Base-by-base conservation (phyloP, 2,797 vertebrate genomes). In the Tiaroga cobitis region DNA sequence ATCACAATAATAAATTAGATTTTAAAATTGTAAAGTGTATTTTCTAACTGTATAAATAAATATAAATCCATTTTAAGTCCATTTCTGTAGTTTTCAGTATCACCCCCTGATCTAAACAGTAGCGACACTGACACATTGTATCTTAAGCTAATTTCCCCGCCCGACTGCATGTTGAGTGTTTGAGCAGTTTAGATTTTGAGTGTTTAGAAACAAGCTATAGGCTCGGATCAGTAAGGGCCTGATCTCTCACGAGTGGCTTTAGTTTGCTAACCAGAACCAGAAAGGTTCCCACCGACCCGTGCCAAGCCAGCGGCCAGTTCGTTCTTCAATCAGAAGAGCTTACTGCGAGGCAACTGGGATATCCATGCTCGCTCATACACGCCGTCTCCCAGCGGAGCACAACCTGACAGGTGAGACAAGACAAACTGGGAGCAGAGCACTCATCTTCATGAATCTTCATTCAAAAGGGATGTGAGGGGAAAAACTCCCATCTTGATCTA, bases 221-320 rank as follows among this genome's bases (percentile, higher is more conserved):
- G 46, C 76, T 80, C 19, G 19, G 37, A 81, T 83, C 75, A 89
- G 87, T 90, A 82, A 75, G 68, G 87, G 87, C 91, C 89, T 86
- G 26, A 88, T 90, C 92, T 93, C 90, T 91, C 90, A 90, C 88
- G 88, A 87, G 43, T 86, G 88, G 93, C 90, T 92, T 91, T 91
- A 92, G 89, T 89, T 87, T 85, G 86, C 88, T 97, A 97, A 97
- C 93, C 94, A 96, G 94, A 96, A 97, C 94, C 96, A 97, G 96
- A 96, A 94, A 92, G 63, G 91, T 96, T 96, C 95, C 95, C 95
- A 95, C 15, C 90, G 87, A 91, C 90, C 90, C 90, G 89, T 89
- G 94, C 96, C 95, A 95, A 93, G 90, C 89, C 39, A 72, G 88
- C 87, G 90, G 89, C 90, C 78, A 91, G 89, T 90, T 92, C 88